Conservation (phyloP, 2,113 vertebrate genomes). For the Bettongia penicillata region DNA sequence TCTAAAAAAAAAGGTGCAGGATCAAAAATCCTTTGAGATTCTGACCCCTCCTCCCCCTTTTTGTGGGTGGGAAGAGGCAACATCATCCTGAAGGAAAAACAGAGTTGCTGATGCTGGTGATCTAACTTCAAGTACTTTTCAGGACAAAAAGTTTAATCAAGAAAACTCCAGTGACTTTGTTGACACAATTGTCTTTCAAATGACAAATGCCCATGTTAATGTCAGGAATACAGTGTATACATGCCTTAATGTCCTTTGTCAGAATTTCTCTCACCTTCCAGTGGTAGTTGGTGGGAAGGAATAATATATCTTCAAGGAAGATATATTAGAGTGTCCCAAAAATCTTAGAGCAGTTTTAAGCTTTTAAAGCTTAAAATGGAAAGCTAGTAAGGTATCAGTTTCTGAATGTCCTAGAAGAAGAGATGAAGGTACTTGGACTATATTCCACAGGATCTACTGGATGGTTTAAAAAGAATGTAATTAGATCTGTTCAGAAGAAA, state of each 20-base stretch:
- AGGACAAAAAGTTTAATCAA: slow-evolving; percentile 41
- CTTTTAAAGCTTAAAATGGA: neutral
- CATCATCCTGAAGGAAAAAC: neutral
- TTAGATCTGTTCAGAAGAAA: neutral
- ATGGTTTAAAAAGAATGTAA: neutral
- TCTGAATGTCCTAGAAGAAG: neutral
- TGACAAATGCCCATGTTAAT: neutral
- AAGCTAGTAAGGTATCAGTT: neutral
- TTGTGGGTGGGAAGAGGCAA: neutral
- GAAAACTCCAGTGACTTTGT: slow-evolving; percentile 1
- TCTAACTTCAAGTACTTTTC: slow-evolving; percentile 8
- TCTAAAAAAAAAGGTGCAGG: neutral
- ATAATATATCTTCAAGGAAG: slow-evolving; percentile 1
- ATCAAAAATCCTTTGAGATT: neutral
- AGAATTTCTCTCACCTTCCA: neutral
- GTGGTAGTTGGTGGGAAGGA: slow-evolving; percentile 5
- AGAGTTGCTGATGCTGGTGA: slow-evolving; percentile 4
- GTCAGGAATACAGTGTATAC: slow-evolving; percentile 4
- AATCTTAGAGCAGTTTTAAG: neutral
- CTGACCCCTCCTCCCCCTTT: neutral
- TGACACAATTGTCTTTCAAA: slow-evolving; percentile 39
- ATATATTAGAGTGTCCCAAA: neutral
- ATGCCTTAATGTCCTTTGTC: slow-evolving; percentile 41
- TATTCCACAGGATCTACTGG: neutral
- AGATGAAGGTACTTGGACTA: neutral